Conservation (phyloP, 2,797 vertebrate genomes). For the Sus cebifrons region DNA sequence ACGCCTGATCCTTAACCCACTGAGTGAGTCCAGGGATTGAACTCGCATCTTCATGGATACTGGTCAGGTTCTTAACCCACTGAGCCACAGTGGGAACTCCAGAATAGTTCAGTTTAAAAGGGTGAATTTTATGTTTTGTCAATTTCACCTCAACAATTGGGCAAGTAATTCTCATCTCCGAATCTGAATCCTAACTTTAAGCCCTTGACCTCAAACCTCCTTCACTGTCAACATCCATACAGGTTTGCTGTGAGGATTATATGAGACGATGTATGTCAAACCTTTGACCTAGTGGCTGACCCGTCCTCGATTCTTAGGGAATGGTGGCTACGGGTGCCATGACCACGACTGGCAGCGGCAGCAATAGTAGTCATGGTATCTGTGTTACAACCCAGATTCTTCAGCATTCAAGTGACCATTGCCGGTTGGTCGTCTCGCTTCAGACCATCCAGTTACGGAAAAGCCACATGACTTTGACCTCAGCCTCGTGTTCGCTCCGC, state of each 20-base stretch:
- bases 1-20: too few relatives aligned
- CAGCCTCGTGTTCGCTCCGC: background rate
- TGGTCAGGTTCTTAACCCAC: too few relatives aligned
- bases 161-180: background rate
- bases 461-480: conserved; percentile 16
- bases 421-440: background rate
- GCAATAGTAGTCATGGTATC: background rate
- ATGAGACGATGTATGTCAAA: background rate
- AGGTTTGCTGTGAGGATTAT: background rate
- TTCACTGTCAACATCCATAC: background rate
- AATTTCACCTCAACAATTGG: background rate
- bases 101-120: conserved; percentile 19
- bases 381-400: background rate
- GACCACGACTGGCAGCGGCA: background rate
- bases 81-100: too few relatives aligned
- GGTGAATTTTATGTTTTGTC: background rate
- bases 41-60: too few relatives aligned
- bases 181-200: background rate
- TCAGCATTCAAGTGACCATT: background rate
- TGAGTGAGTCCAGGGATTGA: too few relatives aligned
- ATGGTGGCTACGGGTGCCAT: background rate
- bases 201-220: background rate
- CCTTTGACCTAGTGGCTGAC: background rate
- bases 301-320: background rate
- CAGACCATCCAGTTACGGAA: background rate